Percentiles rank a stretch among this genome's conserved stretches.
Evolutionary conservation across 2,113 vertebrate species (phyloP).

Genomic region (Amazona vittata): DNA sequence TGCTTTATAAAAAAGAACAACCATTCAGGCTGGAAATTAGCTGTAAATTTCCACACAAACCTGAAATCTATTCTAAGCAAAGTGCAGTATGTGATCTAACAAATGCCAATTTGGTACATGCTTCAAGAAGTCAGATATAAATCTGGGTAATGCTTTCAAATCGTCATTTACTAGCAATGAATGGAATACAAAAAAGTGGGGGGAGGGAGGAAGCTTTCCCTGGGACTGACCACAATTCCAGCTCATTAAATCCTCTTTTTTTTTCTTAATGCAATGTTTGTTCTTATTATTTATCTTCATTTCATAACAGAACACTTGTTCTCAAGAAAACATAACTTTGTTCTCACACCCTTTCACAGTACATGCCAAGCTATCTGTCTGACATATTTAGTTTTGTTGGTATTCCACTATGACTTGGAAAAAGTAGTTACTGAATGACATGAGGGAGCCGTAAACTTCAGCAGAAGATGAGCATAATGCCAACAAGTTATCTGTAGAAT

Average conservation of each 20-base stretch:
- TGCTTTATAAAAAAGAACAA: not conserved
- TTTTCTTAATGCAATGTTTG: conserved; percentile 30
- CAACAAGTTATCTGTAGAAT: not conserved
- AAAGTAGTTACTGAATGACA: not conserved
- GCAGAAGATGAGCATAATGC: not conserved
- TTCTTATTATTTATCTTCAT: conserved; percentile 51
- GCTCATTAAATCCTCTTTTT: conserved; percentile 11
- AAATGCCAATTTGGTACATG: not conserved
- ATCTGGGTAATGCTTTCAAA: not conserved
- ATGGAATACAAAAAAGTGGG: not conserved
- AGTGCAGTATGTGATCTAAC: not conserved
- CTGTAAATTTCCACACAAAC: conserved; percentile 14
- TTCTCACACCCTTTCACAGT: conserved; percentile 42
- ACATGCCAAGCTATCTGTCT: not conserved
- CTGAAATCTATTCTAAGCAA: not conserved
- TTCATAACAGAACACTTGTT: conserved; percentile 55
- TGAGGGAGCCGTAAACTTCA: not conserved
- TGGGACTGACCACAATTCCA: not conserved
- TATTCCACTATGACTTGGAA: not conserved
- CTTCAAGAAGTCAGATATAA: not conserved
- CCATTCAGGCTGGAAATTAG: not conserved
- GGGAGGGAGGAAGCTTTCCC: not conserved
- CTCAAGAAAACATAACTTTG: conserved; percentile 48
- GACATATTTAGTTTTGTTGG: not conserved
- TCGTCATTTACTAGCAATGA: not conserved